These are phyloP conservation scores for Andrena flavipes DNA, from an alignment of 2,888 invertebrate species.

Conservation along the genomic window DNA sequence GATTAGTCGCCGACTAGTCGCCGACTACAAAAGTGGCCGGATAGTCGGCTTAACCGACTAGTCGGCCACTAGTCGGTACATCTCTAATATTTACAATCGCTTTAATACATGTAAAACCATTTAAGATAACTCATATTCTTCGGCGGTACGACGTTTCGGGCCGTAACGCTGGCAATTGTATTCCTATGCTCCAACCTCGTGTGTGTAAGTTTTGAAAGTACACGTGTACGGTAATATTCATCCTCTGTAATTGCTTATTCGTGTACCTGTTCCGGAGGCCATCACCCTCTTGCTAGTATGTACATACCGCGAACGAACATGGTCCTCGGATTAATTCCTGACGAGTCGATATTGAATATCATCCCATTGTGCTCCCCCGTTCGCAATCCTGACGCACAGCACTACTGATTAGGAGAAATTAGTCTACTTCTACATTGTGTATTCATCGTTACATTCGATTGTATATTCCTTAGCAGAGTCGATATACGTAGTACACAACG, in stretches of 20 bases:
- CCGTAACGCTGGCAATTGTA: slow-evolving; percentile 73
- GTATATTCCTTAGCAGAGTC: slow-evolving; percentile 68
- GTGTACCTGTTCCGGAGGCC: slow-evolving; percentile 63
- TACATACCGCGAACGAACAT: slow-evolving; percentile 42
- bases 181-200: slow-evolving; percentile 60
- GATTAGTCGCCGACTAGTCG: no score
- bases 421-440: slow-evolving; percentile 71
- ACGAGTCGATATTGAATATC: slow-evolving; percentile 48
- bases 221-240: slow-evolving; percentile 47
- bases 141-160: slow-evolving; percentile 65
- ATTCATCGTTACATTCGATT: slow-evolving; percentile 74
- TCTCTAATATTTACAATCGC: slow-evolving; percentile 81
- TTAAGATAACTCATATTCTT: slow-evolving; percentile 73
- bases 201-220: slow-evolving; percentile 57
- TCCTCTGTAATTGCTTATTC: slow-evolving; percentile 60
- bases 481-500: slow-evolving; percentile 72
- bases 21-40: no score
- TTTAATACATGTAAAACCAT: slow-evolving; percentile 79
- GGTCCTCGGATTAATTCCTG: slow-evolving; percentile 49
- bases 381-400: slow-evolving; percentile 58
- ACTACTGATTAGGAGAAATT: slow-evolving; percentile 69
- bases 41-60: no score
- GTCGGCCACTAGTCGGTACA: no score
- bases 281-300: slow-evolving; percentile 45
- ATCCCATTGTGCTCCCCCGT: slow-evolving; percentile 48